Conservation (phyloP, 2,888 invertebrate species). For the Xanthia icteritia region DNA sequence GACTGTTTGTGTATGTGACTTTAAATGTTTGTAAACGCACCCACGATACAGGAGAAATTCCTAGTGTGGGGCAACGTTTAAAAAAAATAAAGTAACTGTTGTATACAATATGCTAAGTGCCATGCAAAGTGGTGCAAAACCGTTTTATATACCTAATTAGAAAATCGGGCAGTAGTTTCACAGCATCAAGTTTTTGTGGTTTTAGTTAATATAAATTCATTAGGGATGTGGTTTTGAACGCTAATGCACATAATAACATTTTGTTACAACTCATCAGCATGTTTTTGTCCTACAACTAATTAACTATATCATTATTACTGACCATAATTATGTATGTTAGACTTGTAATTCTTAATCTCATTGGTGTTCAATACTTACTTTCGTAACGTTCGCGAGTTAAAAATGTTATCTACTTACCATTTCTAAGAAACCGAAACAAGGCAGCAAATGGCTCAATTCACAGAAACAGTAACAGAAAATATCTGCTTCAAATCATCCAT, state of each 20-base stretch:
- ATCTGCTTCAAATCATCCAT: constrained; percentile 49
- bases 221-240: no score
- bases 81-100: no score
- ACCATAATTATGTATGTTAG: background rate
- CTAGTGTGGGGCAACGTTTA: no score
- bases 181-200: background rate
- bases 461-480: constrained; percentile 19
- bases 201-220: no score
- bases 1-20: no score
- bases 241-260: no score
- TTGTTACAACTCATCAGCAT: no score
- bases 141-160: background rate
- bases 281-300: no score
- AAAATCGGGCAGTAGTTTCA: background rate
- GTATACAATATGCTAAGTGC: background rate
- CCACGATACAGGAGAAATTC: no score
- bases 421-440: constrained; percentile 13
- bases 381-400: background rate
- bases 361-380: background rate
- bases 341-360: background rate
- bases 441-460: background rate
- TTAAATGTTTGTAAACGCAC: no score
- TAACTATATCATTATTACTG: no score
- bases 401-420: background rate
- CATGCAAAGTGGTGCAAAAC: background rate